A percentile compares a stretch with the other conserved stretches of the same genome.
Conservation (phyloP, 2,888 invertebrate genomes). For the Keiferia lycopersicella region DNA sequence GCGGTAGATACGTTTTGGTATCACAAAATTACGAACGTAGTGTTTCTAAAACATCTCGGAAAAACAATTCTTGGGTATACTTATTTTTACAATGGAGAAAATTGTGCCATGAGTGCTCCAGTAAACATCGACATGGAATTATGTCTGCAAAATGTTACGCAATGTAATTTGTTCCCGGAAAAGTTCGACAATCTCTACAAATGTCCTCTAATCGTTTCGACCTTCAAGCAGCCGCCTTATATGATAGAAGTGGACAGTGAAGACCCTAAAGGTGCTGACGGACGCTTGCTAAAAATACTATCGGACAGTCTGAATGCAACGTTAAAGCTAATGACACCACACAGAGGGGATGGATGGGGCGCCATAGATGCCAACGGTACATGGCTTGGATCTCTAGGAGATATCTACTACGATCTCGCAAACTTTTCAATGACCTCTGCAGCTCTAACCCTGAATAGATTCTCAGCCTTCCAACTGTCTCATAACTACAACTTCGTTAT, state of each 20-base stretch:
- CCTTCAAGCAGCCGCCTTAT: constrained; percentile 59
- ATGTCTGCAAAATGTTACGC: constrained; percentile 32
- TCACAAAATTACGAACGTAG: constrained; percentile 56
- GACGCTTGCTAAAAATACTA: constrained; percentile 56
- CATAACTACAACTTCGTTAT: constrained; percentile 44
- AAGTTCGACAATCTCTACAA: constrained; percentile 56
- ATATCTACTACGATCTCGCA: constrained; percentile 58
- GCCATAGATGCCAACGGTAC: constrained; percentile 43
- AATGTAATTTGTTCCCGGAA: constrained; percentile 46
- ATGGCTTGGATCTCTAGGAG: constrained; percentile 67
- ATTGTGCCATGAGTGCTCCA: constrained; percentile 51
- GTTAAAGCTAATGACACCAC: constrained; percentile 55
- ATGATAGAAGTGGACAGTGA: constrained; percentile 52
- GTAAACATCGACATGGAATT: constrained; percentile 41
- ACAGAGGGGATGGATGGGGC: constrained; percentile 60
- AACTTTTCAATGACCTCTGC: constrained; percentile 69
- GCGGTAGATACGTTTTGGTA: constrained; percentile 56
- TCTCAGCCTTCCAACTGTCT: constrained; percentile 58
- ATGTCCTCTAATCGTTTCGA: constrained; percentile 60
- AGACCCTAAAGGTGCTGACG: constrained; percentile 57
- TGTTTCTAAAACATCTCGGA: constrained; percentile 42
- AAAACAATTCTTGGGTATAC: constrained; percentile 48
- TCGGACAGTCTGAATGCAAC: constrained; percentile 56
- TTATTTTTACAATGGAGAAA: constrained; percentile 48
- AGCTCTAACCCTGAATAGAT: constrained; percentile 55